These are phyloP conservation scores for Perca schrenkii DNA, from an alignment of 2,113 vertebrate genomes.

Conservation along the genomic window DNA sequence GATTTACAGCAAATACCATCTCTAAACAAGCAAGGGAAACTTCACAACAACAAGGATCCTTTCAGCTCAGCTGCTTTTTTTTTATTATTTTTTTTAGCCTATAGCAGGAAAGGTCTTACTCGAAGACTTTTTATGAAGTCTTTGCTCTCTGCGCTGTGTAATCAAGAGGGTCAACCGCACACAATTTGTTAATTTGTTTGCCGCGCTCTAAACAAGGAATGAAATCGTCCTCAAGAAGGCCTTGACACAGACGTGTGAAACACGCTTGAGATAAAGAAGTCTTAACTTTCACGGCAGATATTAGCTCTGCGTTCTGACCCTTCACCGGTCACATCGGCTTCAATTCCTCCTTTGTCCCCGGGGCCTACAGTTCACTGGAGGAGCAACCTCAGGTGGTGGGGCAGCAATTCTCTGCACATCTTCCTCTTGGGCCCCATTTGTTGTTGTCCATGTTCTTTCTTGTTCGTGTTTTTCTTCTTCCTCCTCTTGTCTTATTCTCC, in stretches of 20 bases:
- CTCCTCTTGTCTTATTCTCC: slow-evolving; percentile 25
- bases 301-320: slow-evolving; percentile 32
- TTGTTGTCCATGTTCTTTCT: slow-evolving; percentile 20
- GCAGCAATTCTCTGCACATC: slow-evolving; percentile 37
- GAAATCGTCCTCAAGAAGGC: slow-evolving; percentile 12
- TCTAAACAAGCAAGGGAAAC: slow-evolving; percentile 61
- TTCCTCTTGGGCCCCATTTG: slow-evolving; percentile 36
- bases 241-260: slow-evolving; percentile 33
- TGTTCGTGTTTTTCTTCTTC: slow-evolving; percentile 12
- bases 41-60: slow-evolving; percentile 70
- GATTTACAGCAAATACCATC: slow-evolving; percentile 73
- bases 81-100: neutral
- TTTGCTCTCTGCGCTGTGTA: slow-evolving; percentile 17
- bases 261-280: slow-evolving; percentile 32
- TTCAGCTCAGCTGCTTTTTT: slow-evolving; percentile 55
- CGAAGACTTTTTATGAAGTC: slow-evolving; percentile 2
- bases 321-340: slow-evolving; percentile 50
- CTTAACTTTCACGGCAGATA: slow-evolving; percentile 21
- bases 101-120: slow-evolving; percentile 14
- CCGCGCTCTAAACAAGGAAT: slow-evolving; percentile 17
- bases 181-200: neutral
- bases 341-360: slow-evolving; percentile 58
- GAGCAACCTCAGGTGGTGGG: slow-evolving; percentile 43
- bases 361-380: slow-evolving; percentile 18
- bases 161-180: slow-evolving; percentile 9